A percentile compares a stretch with the other conserved stretches of the same genome.
Evolutionary conservation across 2,888 invertebrate genomes (phyloP).

Genomic region (Habrosyne pyritoides): DNA sequence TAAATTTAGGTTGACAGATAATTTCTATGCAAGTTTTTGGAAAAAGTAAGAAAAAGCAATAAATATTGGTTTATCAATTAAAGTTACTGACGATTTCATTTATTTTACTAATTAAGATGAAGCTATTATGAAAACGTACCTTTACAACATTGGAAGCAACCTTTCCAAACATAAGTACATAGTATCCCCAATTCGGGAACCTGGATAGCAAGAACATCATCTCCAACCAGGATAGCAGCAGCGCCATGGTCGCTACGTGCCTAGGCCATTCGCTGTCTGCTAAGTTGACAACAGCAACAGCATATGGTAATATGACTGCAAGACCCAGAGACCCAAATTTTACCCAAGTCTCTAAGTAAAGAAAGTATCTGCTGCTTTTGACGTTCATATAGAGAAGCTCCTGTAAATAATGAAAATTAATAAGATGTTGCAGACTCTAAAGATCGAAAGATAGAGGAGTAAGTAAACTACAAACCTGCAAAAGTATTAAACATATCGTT

Average conservation of each 20-base stretch:
- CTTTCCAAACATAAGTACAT: conserved; percentile 85
- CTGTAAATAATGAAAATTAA: conserved; percentile 42
- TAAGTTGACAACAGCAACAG: conserved; percentile 46
- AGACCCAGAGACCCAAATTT: conserved; percentile 77
- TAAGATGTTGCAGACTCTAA: background rate
- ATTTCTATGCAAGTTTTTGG: too few relatives aligned
- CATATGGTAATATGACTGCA: conserved; percentile 67
- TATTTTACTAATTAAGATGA: background rate
- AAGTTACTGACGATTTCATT: background rate
- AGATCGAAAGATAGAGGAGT: background rate
- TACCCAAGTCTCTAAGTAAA: conserved; percentile 82
- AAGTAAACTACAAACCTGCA: conserved; percentile 56
- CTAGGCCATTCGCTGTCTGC: conserved; percentile 66
- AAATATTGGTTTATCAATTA: too few relatives aligned
- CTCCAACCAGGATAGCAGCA: conserved; percentile 82
- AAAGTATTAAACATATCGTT: conserved; percentile 61
- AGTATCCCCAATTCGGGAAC: conserved; percentile 83
- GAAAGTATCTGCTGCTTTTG: conserved; percentile 73
- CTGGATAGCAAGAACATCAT: conserved; percentile 83
- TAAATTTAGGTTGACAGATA: too few relatives aligned
- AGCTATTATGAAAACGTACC: conserved; percentile 46
- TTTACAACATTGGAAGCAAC: conserved; percentile 82
- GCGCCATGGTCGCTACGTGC: conserved; percentile 78
- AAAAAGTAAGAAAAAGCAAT: too few relatives aligned
- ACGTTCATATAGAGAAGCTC: conserved; percentile 81